A percentile compares a stretch with the other conserved stretches of the same genome.
phyloP scores from a whole-genome alignment of 92 coral and sea anemone species.

The Bergia sp. region DNA sequence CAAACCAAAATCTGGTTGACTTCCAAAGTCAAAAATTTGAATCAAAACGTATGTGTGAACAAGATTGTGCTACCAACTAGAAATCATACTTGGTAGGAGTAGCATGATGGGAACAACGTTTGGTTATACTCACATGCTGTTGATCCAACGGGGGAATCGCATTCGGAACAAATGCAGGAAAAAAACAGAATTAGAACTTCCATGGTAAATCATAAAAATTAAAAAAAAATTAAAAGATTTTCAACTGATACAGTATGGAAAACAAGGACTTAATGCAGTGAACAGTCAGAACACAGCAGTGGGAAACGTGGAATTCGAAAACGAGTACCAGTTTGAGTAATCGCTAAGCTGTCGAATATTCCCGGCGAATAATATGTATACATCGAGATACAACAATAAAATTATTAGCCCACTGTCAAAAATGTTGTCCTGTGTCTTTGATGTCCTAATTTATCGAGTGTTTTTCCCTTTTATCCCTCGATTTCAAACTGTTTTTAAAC shows the following conservation, averaged over 20 bases:
- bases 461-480: no score
- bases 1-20: neutral
- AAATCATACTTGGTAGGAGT: neutral
- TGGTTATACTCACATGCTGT: constrained; percentile 35
- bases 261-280: neutral
- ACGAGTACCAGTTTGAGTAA: no score
- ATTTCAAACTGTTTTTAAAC: neutral
- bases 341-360: no score
- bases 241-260: neutral
- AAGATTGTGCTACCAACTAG: neutral
- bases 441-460: no score
- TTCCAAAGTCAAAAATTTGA: neutral
- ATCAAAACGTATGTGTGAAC: neutral
- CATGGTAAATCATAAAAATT: neutral
- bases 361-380: no score
- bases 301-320: no score
- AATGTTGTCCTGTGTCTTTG: no score
- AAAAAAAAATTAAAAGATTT: neutral
- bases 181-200: neutral
- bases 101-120: no score
- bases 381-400: no score
- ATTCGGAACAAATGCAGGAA: neutral
- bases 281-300: neutral
- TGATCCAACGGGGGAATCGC: neutral
- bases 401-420: no score